A percentile compares a stretch with the other conserved stretches of the same genome.
Conservation (phyloP, 2,113 vertebrate genomes). For the Coregonus clupeaformis region DNA sequence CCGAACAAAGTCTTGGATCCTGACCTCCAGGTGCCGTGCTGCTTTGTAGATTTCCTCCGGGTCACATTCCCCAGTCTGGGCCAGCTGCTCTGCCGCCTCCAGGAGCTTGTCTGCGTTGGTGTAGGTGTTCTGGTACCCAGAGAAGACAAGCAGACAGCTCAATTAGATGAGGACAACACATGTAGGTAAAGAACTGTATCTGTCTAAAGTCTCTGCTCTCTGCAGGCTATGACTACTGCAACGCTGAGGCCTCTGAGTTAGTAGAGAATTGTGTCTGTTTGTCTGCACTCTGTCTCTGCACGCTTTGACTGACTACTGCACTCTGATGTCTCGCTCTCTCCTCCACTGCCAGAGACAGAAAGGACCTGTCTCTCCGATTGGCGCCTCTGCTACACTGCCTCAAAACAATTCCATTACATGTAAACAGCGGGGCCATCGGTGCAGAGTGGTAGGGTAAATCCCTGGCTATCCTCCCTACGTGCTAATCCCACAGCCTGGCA, state of each 20-base stretch:
- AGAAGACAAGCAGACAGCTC: constrained; percentile 29
- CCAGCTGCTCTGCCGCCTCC: constrained; percentile 96
- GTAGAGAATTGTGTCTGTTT: too few relatives aligned
- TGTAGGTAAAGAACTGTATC: background rate
- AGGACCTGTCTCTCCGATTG: background rate
- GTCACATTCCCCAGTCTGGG: constrained; percentile 97
- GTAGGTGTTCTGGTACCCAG: constrained; percentile 89
- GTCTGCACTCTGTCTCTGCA: too few relatives aligned
- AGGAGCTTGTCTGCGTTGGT: constrained; percentile 98
- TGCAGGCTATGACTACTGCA: background rate
- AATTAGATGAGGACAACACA: constrained; percentile 9
- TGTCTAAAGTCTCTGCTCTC: background rate
- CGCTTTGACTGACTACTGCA: too few relatives aligned
- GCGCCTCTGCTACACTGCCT: background rate
- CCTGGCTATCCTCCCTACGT: too few relatives aligned
- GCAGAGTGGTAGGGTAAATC: background rate
- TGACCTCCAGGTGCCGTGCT: constrained; percentile 95
- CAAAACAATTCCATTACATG: background rate
- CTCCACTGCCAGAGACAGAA: background rate
- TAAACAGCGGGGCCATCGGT: background rate
- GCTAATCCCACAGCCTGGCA: too few relatives aligned
- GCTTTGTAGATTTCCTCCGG: constrained; percentile 99
- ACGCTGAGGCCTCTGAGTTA: too few relatives aligned
- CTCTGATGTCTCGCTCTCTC: background rate
- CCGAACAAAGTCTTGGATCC: constrained; percentile 97